Conservation (phyloP, 2,113 vertebrate genomes). For the Oryzias curvinotus region DNA sequence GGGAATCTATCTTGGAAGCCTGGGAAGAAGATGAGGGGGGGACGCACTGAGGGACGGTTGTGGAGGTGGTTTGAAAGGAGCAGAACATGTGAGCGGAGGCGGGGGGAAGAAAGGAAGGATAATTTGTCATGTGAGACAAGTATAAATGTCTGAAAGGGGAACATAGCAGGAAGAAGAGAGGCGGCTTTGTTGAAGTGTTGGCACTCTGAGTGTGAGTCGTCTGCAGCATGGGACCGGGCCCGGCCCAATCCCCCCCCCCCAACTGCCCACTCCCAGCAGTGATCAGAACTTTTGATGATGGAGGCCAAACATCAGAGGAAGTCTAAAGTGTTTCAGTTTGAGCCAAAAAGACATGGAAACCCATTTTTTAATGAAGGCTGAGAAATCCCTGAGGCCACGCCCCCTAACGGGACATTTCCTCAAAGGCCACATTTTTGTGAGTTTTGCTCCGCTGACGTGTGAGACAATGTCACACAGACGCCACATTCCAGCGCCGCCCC, state of each 20-base stretch:
- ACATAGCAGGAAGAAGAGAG: conserved; percentile 25
- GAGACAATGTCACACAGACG: conserved; percentile 21
- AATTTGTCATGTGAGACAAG: conserved; percentile 48
- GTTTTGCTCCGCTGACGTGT: background rate
- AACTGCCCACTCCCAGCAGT: conserved; percentile 12
- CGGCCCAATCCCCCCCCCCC: conserved; percentile 18
- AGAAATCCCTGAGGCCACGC: background rate
- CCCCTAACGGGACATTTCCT: background rate
- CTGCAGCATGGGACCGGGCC: conserved; percentile 3
- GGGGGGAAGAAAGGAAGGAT: conserved; percentile 13
- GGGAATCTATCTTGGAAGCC: conserved; percentile 95
- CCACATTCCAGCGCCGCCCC: conserved; percentile 70
- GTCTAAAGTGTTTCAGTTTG: background rate
- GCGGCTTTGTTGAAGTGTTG: conserved; percentile 39
- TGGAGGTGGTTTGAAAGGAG: background rate
- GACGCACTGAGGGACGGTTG: background rate
- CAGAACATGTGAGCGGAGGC: background rate
- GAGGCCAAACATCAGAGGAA: conserved; percentile 12
- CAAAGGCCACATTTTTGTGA: background rate
- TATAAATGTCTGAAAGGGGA: conserved; percentile 22
- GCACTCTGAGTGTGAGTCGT: conserved; percentile 21
- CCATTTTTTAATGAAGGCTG: background rate
- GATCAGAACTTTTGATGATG: background rate
- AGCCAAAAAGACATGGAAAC: background rate
- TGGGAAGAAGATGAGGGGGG: conserved; percentile 3